Evolutionary conservation across 1,140 invertebrate genomes (phyloP), one percentile per base, ranked within the genome.

Genomic region (Aphis gossypii): DNA sequence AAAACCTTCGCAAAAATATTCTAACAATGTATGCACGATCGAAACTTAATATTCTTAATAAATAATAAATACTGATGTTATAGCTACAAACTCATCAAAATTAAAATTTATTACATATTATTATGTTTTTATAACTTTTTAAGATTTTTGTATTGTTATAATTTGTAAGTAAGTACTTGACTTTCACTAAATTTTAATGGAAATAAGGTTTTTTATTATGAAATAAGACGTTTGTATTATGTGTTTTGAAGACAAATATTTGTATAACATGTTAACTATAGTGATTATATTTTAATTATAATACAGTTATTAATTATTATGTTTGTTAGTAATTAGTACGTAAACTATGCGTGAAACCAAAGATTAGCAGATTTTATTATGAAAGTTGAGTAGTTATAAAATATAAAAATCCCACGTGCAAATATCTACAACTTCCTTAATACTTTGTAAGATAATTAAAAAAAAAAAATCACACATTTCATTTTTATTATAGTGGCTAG

Each of bases 391-490:
- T n/a, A 20, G 56, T 68, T 44, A 44, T 90, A 68, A 68, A 68
- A 90, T 60, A 68, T 46, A 90, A 90, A 90, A 90, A 90, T 90
- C 89, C 25, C 89, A 90, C 56, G 89, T 90, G 54, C 38, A 35
- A n/a, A 44, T 44, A 60, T n/a, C 38, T 5, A 30, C 51, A 25
- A 90, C 89, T 90, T 90, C 89, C 89, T 56, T 18, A 68, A 44
- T 30, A 41, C 44, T 68, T 60, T 30, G 30, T 68, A 60, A 2
- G 23, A 44, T 44, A 68, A 44, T 90, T 90, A 7, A 89, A 87
- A 84, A 84, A 83, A 51, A 88, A 86, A 51, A 88, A 54, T 89
- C 38, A 41, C 88, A 54, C 88, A 89, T 54, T 56, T 89, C 25
- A 68, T 76, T 76, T 76, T 76, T 76, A n/a, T n/a, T 76, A n/a